Evolutionary conservation across 2,797 vertebrate species (phyloP), one percentile per base, ranked within the genome.

Genomic region (Cheirogaleus major): DNA sequence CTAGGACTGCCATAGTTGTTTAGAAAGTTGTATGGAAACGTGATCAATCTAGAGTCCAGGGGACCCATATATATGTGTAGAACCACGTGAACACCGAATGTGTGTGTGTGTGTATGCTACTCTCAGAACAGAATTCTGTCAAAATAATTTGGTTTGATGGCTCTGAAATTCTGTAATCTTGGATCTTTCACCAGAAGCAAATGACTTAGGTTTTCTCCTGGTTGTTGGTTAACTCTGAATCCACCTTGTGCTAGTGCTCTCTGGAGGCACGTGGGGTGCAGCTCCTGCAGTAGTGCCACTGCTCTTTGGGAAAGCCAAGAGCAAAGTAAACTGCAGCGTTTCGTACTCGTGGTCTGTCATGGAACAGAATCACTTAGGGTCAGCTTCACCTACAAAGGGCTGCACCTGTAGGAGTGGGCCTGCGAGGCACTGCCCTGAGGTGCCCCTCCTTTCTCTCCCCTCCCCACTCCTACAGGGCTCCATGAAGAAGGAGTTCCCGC

Each of bases 401-500:
- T 6, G 2, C 45, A 2, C 3, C 3, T 32, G 35, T 43, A n/a
- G 1, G 23, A 30, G 30, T 82, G 2, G 3, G 4, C 83, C 59
- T 0, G 1, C 9, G 22, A 43, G 55, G 7, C 70, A 27, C 1
- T 0, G 0, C 41, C 4, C 7, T 23, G 25, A 48, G 1, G 0
- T 5, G 35, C 22, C 76, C 50, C 2, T 43, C n/a, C 85, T 52
- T 96, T 70, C 0, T 22, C 48, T 35, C 7, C 55, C 23, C 3
- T 2, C 25, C 23, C 48, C 13, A 8, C 12, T 23, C 48, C 30
- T 20, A 5, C 98, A 99, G 99, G 99, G 99, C 84, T 99, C 99
- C 0, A 99, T 99, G 48, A 99, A 99, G 95, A 99, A 99, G 96
- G 99, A 99, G 98, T 99, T 99, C 93, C 99, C 99, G 0, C 99